These are phyloP conservation scores for Panthera leo DNA, from an alignment of 2,113 vertebrate genomes.

Conservation along the genomic window DNA sequence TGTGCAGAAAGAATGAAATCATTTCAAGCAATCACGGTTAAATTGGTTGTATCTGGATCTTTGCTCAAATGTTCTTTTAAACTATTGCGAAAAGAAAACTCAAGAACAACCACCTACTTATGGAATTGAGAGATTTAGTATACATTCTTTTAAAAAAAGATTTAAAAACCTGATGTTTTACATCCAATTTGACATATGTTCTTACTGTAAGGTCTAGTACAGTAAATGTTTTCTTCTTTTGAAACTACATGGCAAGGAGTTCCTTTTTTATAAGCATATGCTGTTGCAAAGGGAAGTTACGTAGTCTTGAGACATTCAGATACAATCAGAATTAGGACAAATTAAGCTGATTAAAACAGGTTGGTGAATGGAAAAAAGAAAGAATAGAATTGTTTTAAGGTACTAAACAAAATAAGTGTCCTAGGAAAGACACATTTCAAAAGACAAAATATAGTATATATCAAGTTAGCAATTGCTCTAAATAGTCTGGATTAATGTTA, in stretches of 20 bases:
- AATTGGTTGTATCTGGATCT: neutral
- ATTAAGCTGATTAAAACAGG: neutral
- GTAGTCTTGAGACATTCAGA: neutral
- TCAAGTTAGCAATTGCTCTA: neutral
- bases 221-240: neutral
- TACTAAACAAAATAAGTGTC: neutral
- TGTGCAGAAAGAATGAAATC: neutral
- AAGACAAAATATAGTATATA: neutral
- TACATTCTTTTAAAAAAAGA: neutral
- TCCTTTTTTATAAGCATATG: neutral
- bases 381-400: neutral
- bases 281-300: neutral
- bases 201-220: neutral
- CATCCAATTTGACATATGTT: neutral
- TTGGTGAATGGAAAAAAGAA: neutral
- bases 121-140: neutral
- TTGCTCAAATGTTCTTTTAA: slow-evolving; percentile 45
- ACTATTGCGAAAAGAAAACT: neutral
- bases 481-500: neutral
- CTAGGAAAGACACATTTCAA: neutral
- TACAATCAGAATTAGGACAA: neutral
- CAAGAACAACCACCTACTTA: neutral
- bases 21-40: neutral
- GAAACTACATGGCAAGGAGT: neutral
- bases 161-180: neutral